Conservation (phyloP, 2,113 vertebrate species). For the Romanogobio albipinnatus region DNA sequence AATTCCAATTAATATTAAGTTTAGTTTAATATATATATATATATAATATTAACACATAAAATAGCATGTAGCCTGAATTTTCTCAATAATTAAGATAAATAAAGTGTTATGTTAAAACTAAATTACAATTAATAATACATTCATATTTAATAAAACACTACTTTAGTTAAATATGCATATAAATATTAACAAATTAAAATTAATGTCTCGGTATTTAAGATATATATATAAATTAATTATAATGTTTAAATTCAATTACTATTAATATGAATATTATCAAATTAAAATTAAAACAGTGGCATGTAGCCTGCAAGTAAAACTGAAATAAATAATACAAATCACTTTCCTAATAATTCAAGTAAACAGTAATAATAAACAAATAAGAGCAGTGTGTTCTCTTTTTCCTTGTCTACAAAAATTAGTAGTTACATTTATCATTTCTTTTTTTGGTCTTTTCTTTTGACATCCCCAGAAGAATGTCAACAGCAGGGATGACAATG, state of each 20-base stretch:
- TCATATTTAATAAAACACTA: background rate
- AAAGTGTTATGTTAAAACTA: background rate
- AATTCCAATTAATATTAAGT: too few species aligned
- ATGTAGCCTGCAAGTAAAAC: background rate
- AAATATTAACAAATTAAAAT: background rate
- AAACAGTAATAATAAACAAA: background rate
- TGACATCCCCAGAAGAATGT: conserved; percentile 1
- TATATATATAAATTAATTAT: background rate
- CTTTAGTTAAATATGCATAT: background rate
- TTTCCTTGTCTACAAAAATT: background rate
- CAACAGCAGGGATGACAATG: background rate
- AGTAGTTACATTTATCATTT: background rate
- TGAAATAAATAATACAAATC: too few species aligned
- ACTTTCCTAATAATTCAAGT: background rate
- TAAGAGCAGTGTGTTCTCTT: background rate
- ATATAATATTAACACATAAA: too few species aligned
- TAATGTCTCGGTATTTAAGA: background rate
- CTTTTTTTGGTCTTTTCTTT: background rate
- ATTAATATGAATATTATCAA: background rate
- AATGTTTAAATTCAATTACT: too few species aligned
- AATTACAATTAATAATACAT: background rate
- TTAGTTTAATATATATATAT: too few species aligned
- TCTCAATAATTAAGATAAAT: background rate
- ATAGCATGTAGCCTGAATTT: background rate
- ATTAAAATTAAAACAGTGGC: too few species aligned